Evolutionary conservation across 2,888 invertebrate genomes (phyloP), one percentile per base, ranked within the genome.

Genomic region (Iselma pallidipennis): DNA sequence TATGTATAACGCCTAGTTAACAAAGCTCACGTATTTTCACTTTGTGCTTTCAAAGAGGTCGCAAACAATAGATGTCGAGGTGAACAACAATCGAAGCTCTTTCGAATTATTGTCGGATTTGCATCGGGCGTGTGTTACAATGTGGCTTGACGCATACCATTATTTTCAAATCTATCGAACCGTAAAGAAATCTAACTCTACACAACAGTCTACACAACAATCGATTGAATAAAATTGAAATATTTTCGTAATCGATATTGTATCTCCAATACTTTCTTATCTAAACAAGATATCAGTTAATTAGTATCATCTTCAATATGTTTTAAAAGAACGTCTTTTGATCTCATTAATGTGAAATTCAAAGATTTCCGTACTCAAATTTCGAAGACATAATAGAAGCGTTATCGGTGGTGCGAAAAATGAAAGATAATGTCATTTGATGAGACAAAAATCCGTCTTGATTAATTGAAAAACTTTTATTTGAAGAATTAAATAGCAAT

Each of bases 381-480:
- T n/a, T n/a, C n/a, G n/a, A n/a, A n/a, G n/a, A n/a, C n/a, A 12
- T 10, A 23, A 48, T 25, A 48, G 16, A 16, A 48, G 10, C 48
- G 48, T 19, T 25, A 25, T 48, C 23, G 48, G 48, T 14, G 48
- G 48, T 21, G 48, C 48, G 48, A 21, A 25, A 48, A 48, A 48
- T 48, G 12, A 16, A 48, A 9, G 48, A 48, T 48, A 48, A 45
- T n/a, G 48, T 21, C 19, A 45, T 25, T 16, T 9, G 10, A 10
- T 14, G 16, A 12, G 12, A 16, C 16, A 12, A 48, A 16, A 48
- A 48, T 48, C 48, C 19, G 16, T 48, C 10, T n/a, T 48, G 48
- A 48, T 48, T 48, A 48, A 48, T 48, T 48, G 54, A 54, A 54
- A 37, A 57, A 12, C 21, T 42, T 50, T 49, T 10, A 12, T 25